These are phyloP conservation scores for Mythimna vitellina DNA, from an alignment of 2,888 invertebrate genomes.

Conservation along the genomic window DNA sequence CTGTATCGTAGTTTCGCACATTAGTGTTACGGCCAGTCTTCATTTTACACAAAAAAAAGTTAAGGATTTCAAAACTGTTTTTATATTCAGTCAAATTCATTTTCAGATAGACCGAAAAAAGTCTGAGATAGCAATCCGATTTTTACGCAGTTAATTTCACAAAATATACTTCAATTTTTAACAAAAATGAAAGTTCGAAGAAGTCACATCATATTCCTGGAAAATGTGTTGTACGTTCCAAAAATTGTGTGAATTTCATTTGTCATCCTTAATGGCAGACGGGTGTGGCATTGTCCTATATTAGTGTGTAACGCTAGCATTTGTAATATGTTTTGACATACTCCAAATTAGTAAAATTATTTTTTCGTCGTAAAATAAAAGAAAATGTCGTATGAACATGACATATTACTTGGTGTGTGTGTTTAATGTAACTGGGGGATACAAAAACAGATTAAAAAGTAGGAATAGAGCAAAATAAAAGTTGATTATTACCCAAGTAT, in stretches of 20 bases:
- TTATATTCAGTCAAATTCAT: neutral
- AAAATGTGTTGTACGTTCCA: conserved; percentile 21
- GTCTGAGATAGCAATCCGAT: neutral
- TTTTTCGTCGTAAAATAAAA: conserved; percentile 31
- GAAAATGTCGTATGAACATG: conserved; percentile 22
- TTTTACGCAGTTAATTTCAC: neutral
- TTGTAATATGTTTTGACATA: conserved; percentile 53
- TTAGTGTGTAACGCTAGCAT: conserved; percentile 29
- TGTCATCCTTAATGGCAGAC: conserved; percentile 51
- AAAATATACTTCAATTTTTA: neutral
- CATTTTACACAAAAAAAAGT: neutral
- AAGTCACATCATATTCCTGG: conserved; percentile 25
- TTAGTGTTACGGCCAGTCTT: neutral
- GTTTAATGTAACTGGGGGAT: neutral
- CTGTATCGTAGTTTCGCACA: no score
- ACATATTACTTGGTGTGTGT: neutral
- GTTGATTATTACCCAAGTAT: no score
- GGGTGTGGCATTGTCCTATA: conserved; percentile 52
- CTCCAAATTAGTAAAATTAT: conserved; percentile 49
- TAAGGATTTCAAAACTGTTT: neutral
- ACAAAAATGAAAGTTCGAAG: conserved; percentile 20
- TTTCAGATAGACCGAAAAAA: neutral
- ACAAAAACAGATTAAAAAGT: no score
- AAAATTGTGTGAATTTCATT: conserved; percentile 55
- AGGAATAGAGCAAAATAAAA: no score